Percentiles rank a stretch among this genome's conserved stretches.
Evolutionary conservation across 2,888 invertebrate genomes (phyloP).

Genomic region (Lasioglossum figueresi): DNA sequence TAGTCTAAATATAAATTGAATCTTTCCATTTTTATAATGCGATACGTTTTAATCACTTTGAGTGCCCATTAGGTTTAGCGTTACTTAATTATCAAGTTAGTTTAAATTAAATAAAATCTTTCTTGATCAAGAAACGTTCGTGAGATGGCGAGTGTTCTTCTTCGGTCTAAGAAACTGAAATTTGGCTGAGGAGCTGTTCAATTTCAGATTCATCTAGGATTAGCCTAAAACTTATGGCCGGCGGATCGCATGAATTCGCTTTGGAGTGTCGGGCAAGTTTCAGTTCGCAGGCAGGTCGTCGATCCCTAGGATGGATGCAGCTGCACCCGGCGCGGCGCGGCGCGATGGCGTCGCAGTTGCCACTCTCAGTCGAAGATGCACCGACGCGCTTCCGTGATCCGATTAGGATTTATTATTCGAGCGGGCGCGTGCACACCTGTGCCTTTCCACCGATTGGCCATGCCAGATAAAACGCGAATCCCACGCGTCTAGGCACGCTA

Average conservation of each 20-base stretch:
- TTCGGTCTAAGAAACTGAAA: not conserved
- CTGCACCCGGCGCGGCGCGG: constrained; percentile 32
- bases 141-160: too few relatives aligned
- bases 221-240: not conserved
- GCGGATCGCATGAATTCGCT: constrained; percentile 20
- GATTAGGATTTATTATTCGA: constrained; percentile 65
- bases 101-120: not conserved
- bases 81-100: too few relatives aligned
- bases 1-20: not conserved
- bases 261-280: constrained; percentile 6
- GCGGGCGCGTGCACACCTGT: constrained; percentile 59
- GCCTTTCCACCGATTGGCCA: constrained; percentile 58
- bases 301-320: constrained; percentile 54
- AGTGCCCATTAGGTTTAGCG: too few relatives aligned
- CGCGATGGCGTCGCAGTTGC: constrained; percentile 43
- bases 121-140: not conserved
- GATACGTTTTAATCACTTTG: too few relatives aligned
- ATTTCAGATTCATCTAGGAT: not conserved
- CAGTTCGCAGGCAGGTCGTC: constrained; percentile 44
- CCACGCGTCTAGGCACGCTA: constrained; percentile 34
- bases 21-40: too few relatives aligned
- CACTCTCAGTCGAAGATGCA: constrained; percentile 51
- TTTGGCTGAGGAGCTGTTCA: not conserved
- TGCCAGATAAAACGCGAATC: constrained; percentile 48
- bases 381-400: constrained; percentile 60